phyloP scores from a whole-genome alignment of 2,113 vertebrate genomes.

The Orthonyx spaldingii region DNA sequence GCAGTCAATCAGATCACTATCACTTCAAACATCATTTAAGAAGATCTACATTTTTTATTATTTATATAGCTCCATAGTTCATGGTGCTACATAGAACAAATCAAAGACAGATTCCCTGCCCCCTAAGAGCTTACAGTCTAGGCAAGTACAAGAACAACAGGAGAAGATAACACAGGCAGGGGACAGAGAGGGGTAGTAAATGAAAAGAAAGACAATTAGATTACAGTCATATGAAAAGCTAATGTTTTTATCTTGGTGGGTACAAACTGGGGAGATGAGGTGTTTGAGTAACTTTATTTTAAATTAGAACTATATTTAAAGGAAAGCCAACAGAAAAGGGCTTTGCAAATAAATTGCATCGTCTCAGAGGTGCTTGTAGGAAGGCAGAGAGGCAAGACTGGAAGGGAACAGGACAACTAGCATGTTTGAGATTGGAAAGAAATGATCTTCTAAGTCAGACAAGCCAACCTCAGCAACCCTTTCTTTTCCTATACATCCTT shows the following conservation, averaged over 20 bases:
- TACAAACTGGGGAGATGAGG: constrained; percentile 1
- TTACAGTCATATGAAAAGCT: constrained; percentile 44
- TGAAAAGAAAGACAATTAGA: constrained; percentile 19
- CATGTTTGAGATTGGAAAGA: background rate
- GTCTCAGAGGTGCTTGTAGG: background rate
- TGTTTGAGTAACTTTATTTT: background rate
- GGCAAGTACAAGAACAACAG: constrained; percentile 58
- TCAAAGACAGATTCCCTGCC: constrained; percentile 55
- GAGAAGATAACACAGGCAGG: constrained; percentile 44
- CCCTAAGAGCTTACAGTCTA: constrained; percentile 68
- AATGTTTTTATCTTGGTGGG: background rate
- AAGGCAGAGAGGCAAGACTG: background rate
- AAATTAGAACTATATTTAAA: background rate
- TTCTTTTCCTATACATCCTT: background rate
- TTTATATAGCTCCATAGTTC: constrained; percentile 59
- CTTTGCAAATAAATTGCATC: background rate
- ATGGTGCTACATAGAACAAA: constrained; percentile 60
- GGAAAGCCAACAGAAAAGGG: background rate
- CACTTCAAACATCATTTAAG: constrained; percentile 52
- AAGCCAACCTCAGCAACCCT: background rate
- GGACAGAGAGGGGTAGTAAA: constrained; percentile 7
- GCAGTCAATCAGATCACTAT: constrained; percentile 47
- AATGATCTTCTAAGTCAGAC: background rate
- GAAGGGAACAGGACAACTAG: background rate
- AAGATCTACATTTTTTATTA: constrained; percentile 59